These are phyloP conservation scores for Neopipo cinnamomea DNA, from an alignment of 2,113 vertebrate species.

Conservation along the genomic window DNA sequence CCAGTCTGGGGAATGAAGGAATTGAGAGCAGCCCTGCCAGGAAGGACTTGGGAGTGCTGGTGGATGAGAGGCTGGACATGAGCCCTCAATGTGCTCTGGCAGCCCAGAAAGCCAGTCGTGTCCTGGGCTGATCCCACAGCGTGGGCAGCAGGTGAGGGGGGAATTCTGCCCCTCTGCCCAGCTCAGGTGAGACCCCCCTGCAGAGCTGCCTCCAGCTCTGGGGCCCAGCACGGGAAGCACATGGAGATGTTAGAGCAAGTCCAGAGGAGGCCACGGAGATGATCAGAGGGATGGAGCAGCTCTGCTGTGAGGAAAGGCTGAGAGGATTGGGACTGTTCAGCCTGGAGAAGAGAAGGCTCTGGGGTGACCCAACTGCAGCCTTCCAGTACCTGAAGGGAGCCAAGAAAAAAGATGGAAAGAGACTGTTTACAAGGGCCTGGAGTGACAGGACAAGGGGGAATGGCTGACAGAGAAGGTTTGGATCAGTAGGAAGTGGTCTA, in stretches of 20 bases:
- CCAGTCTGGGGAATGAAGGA: not conserved
- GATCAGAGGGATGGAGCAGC: not conserved
- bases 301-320: not conserved
- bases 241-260: not conserved
- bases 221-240: no score
- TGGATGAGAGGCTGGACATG: not conserved
- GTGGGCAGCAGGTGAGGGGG: not conserved
- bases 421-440: not conserved
- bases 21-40: not conserved
- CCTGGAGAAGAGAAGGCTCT: not conserved
- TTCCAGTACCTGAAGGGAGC: not conserved
- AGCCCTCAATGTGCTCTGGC: not conserved
- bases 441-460: not conserved
- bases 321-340: not conserved
- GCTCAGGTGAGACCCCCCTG: not conserved
- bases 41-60: not conserved
- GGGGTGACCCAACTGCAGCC: not conserved
- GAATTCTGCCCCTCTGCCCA: not conserved
- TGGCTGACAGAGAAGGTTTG: not conserved
- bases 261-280: not conserved
- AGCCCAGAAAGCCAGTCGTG: not conserved
- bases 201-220: not conserved
- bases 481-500: not conserved
- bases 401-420: not conserved
- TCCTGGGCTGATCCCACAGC: not conserved